phyloP scores from a whole-genome alignment of 2,113 vertebrate genomes.

The Elgaria multicarinata region DNA sequence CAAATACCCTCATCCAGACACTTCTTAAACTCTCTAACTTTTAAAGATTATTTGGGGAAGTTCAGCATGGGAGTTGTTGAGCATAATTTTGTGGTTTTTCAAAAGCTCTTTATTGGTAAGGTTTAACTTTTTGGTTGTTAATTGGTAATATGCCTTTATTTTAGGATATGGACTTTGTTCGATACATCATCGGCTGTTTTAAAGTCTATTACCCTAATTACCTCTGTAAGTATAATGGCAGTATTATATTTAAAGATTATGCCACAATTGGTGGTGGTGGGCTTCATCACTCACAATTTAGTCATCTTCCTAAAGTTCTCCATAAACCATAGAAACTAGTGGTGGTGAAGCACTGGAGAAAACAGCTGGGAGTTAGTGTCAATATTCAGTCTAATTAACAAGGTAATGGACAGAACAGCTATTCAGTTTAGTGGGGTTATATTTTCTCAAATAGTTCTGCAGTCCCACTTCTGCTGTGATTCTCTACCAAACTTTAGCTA shows the following conservation, averaged over 20 bases:
- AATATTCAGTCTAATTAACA: not conserved
- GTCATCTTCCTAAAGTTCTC: not conserved
- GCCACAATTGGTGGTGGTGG: not conserved
- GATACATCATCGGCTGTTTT: conserved; percentile 94
- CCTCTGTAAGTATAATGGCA: conserved; percentile 88
- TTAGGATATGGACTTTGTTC: conserved; percentile 98
- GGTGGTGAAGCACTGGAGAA: not conserved
- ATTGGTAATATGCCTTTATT: conserved; percentile 59
- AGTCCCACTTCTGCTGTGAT: not conserved
- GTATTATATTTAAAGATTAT: not conserved
- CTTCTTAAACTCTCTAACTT: not conserved
- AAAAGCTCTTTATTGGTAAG: not conserved
- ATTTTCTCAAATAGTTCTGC: not conserved
- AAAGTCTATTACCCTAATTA: conserved; percentile 98
- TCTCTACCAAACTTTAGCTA: not conserved
- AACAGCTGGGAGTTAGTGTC: not conserved
- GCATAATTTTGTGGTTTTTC: not conserved
- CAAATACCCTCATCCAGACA: not conserved
- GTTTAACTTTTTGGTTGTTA: conserved; percentile 8
- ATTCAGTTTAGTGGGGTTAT: not conserved
- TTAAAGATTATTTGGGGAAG: not conserved
- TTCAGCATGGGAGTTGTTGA: not conserved
- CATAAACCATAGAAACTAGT: not conserved
- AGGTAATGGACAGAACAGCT: not conserved
- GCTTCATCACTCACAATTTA: not conserved